Evolutionary conservation across 2,113 vertebrate species (phyloP).

Genomic region (Fulmarus glacialis): DNA sequence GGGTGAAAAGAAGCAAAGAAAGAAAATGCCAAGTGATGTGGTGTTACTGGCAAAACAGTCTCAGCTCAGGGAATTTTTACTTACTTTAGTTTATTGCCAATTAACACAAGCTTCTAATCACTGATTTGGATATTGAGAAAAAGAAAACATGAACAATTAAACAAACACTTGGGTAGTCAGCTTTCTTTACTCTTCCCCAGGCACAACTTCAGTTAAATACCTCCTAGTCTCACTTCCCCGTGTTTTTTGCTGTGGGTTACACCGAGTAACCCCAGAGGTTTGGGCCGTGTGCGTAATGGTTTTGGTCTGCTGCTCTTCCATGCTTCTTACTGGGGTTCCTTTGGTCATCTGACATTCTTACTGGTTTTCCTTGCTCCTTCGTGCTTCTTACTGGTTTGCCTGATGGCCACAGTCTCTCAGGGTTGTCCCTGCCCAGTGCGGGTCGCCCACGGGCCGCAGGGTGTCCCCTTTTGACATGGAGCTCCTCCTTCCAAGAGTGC

Average conservation of each 20-base stretch:
- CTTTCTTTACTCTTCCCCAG: neutral
- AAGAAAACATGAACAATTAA: neutral
- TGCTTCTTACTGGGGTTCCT: neutral
- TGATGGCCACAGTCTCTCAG: neutral
- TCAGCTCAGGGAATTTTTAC: neutral
- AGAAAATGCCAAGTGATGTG: neutral
- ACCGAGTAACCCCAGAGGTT: neutral
- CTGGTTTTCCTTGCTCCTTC: neutral
- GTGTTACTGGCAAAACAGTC: neutral
- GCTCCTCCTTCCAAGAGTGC: neutral
- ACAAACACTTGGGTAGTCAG: neutral
- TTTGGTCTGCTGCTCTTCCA: neutral
- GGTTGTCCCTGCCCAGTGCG: neutral
- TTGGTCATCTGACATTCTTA: neutral
- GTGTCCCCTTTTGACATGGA: neutral
- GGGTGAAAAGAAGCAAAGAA: neutral
- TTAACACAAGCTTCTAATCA: neutral
- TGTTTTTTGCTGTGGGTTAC: neutral
- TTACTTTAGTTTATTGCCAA: neutral
- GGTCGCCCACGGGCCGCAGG: fast-evolving
- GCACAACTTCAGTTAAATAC: neutral
- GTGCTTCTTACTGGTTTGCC: neutral
- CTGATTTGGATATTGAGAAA: neutral
- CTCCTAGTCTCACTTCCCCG: neutral
- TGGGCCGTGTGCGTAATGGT: fast-evolving